Percentiles rank a stretch among this genome's conserved stretches.
These are phyloP conservation scores for Octopus sinensis DNA, from an alignment of 1,140 invertebrate genomes.

Conservation along the genomic window DNA sequence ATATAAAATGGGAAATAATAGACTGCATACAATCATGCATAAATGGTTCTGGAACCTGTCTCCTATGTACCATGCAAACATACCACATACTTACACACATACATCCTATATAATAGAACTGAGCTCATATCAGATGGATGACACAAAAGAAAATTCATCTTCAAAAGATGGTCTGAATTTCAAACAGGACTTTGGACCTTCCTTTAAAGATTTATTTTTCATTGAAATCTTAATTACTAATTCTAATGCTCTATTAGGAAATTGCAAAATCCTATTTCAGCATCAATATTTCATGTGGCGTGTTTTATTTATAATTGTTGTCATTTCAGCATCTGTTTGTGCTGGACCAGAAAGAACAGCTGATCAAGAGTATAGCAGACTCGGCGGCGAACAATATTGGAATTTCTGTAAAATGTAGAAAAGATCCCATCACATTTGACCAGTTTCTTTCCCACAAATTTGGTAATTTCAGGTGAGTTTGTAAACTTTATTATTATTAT, in stretches of 20 bases:
- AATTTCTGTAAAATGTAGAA: constrained; percentile 77
- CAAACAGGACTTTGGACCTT: too few species aligned
- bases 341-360: constrained; percentile 75
- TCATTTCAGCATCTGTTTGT: constrained; percentile 77
- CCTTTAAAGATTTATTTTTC: not conserved
- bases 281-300: not conserved
- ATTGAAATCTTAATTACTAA: not conserved
- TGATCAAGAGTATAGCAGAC: constrained; percentile 82
- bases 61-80: too few species aligned
- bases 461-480: constrained; percentile 80
- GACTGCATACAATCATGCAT: too few species aligned
- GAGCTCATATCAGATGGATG: too few species aligned
- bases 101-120: too few species aligned
- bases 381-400: constrained; percentile 76
- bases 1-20: too few species aligned
- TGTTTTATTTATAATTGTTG: not conserved
- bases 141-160: too few species aligned
- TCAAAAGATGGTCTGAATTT: too few species aligned
- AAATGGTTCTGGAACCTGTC: too few species aligned
- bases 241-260: not conserved
- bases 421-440: constrained; percentile 77
- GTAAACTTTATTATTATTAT: not conserved
- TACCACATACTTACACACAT: too few species aligned
- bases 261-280: too few species aligned
- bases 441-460: constrained; percentile 82